phyloP scores from a whole-genome alignment of 2,797 vertebrate genomes.

The Lemur catta region DNA sequence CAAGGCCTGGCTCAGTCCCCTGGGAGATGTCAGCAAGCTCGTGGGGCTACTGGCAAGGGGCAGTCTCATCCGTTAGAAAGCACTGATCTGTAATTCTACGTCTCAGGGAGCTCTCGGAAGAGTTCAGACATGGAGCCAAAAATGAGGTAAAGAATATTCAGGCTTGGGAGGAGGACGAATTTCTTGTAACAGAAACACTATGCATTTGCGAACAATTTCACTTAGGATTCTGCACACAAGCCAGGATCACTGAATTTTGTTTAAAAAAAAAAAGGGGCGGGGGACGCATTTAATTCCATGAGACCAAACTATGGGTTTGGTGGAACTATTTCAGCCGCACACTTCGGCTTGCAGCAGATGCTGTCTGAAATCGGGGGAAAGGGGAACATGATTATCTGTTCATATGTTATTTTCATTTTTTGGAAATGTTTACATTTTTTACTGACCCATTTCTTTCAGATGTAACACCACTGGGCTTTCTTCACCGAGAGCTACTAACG shows the following conservation, averaged over 20 bases:
- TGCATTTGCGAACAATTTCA: conserved; percentile 42
- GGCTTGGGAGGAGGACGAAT: background rate
- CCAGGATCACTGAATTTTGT: background rate
- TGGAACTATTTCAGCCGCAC: background rate
- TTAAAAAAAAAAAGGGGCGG: background rate
- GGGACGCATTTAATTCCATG: conserved; percentile 17
- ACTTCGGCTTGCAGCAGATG: conserved; percentile 24
- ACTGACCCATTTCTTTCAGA: conserved; percentile 43
- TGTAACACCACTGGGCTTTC: background rate
- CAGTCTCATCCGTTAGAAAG: background rate
- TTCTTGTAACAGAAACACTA: conserved; percentile 30
- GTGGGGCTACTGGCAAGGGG: background rate
- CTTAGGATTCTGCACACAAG: background rate
- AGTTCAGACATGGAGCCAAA: conserved; percentile 12
- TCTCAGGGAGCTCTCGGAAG: background rate
- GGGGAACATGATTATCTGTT: conserved; percentile 35
- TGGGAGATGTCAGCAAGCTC: conserved; percentile 34
- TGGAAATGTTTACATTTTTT: conserved; percentile 34
- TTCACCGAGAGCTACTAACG: background rate
- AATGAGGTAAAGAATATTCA: conserved; percentile 31
- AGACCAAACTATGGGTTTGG: conserved; percentile 40
- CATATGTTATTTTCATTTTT: conserved; percentile 43
- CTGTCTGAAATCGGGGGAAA: conserved; percentile 34
- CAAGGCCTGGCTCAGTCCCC: background rate
- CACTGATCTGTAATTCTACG: conserved; percentile 48